phyloP scores from a whole-genome alignment of 2,113 vertebrate species.

The Alosa alosa region DNA sequence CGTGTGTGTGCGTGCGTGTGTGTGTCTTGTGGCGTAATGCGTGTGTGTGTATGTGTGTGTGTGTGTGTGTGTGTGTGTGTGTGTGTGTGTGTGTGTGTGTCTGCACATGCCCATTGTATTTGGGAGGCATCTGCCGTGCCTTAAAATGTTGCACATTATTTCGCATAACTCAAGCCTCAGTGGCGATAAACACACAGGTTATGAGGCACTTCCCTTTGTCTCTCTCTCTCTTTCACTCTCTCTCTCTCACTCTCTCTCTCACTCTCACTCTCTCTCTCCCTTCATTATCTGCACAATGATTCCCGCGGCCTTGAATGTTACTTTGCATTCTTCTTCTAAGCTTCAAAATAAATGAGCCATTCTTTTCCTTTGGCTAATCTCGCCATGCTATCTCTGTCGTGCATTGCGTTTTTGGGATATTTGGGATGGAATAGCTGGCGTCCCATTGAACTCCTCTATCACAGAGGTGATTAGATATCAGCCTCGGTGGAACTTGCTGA shows the following conservation, averaged over 20 bases:
- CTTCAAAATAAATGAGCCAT: conserved; percentile 33
- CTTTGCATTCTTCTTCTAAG: conserved; percentile 32
- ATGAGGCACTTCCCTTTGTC: conserved; percentile 26
- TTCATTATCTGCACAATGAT: conserved; percentile 32
- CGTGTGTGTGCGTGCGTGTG: neutral
- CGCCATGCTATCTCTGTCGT: neutral
- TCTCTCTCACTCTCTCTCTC: neutral
- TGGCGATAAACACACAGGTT: conserved; percentile 34
- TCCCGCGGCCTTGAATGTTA: conserved; percentile 32
- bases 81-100: neutral
- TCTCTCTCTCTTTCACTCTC: neutral
- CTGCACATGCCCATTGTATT: conserved; percentile 33
- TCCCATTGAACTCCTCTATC: neutral
- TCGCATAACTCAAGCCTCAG: conserved; percentile 29
- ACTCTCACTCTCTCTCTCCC: neutral
- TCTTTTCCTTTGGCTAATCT: conserved; percentile 27
- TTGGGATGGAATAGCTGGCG: neutral
- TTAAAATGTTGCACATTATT: conserved; percentile 45
- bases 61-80: neutral
- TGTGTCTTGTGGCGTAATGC: too few relatives aligned
- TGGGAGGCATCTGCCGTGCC: conserved; percentile 30
- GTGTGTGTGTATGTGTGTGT: conserved; percentile 6
- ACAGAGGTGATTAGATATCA: neutral
- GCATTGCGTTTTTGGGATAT: neutral
- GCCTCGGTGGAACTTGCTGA: neutral